Conservation (phyloP, 2,797 vertebrate genomes). For the Acestrorhynchus altus region DNA sequence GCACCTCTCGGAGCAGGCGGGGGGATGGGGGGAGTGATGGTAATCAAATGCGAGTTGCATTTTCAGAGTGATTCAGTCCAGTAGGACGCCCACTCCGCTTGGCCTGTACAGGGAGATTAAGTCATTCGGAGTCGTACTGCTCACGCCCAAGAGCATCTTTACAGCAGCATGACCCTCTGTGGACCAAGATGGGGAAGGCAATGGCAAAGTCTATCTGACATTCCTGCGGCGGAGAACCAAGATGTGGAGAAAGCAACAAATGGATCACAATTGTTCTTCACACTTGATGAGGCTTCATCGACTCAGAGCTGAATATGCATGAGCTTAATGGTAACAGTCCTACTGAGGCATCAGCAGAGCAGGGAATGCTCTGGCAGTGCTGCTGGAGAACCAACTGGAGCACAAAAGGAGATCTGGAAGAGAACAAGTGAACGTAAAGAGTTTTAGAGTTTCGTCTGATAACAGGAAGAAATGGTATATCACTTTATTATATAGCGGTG, state of each 20-base stretch:
- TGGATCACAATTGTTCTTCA: neutral
- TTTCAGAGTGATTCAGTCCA: slow-evolving; percentile 15
- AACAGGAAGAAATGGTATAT: too few species aligned
- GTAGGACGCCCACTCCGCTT: neutral
- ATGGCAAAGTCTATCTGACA: neutral
- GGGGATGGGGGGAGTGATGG: neutral
- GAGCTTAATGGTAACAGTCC: neutral
- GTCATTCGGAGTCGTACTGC: neutral
- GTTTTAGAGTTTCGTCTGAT: too few species aligned
- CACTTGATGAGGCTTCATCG: neutral
- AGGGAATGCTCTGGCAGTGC: slow-evolving; percentile 18
- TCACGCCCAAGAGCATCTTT: slow-evolving; percentile 1
- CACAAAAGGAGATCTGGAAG: neutral
- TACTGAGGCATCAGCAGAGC: slow-evolving; percentile 33
- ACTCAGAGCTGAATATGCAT: neutral
- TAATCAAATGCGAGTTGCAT: slow-evolving; percentile 3
- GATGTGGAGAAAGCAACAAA: neutral
- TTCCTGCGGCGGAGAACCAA: neutral
- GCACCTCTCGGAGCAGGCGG: neutral
- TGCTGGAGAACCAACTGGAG: neutral
- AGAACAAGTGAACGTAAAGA: too few species aligned
- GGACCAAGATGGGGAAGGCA: neutral
- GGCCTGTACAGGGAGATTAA: neutral
- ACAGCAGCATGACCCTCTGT: neutral
- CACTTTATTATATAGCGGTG: too few species aligned